These are phyloP conservation scores for Didymodactylos carnosus DNA, from an alignment of 2,888 invertebrate species.

Conservation along the genomic window DNA sequence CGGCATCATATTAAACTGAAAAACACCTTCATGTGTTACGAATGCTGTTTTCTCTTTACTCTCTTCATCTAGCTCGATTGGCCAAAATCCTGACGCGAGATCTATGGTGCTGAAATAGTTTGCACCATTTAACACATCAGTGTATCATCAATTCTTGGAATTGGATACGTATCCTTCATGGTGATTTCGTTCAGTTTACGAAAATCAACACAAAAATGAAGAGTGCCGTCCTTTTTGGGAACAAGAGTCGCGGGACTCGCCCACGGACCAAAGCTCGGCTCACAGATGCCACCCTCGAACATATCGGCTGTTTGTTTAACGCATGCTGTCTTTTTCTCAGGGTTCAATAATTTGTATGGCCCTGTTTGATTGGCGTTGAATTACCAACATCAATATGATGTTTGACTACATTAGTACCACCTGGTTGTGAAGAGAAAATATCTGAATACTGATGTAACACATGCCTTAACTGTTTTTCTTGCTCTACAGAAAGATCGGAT, in stretches of 20 bases:
- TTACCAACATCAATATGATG: background rate
- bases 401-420: background rate
- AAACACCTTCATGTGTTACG: constrained; percentile 17
- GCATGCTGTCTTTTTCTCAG: no score
- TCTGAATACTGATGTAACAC: no score
- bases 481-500: no score
- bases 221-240: background rate
- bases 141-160: constrained; percentile 2
- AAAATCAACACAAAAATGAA: background rate
- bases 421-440: background rate
- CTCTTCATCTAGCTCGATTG: constrained; percentile 15
- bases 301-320: no score
- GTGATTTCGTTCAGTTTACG: constrained; percentile 1
- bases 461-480: no score
- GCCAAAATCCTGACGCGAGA: constrained; percentile 17
- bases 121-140: background rate
- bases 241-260: background rate
- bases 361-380: background rate
- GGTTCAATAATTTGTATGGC: no score
- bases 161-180: constrained; percentile 1
- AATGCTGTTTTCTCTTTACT: constrained; percentile 20
- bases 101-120: constrained; percentile 17
- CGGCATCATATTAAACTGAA: constrained; percentile 20
- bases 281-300: background rate
- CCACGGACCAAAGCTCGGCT: background rate